Percentiles rank a stretch among this genome's conserved stretches.
These are phyloP conservation scores for Carabus problematicus DNA, from an alignment of 2,888 invertebrate species.

Conservation along the genomic window DNA sequence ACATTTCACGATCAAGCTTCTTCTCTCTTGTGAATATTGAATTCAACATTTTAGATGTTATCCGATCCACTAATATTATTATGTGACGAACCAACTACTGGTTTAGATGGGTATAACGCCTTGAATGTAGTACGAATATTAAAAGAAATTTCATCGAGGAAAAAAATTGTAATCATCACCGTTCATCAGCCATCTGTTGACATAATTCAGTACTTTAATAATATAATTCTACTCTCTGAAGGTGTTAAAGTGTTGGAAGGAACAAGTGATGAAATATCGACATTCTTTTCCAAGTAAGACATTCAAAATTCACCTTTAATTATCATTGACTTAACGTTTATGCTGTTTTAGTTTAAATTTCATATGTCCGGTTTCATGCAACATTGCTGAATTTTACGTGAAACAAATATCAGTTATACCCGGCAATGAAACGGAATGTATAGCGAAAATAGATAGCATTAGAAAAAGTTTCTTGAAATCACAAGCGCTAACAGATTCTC, in stretches of 20 bases:
- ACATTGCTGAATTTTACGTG: constrained; percentile 84
- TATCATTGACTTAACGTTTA: not conserved
- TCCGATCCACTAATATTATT: constrained; percentile 87
- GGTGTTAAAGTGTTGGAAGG: constrained; percentile 82
- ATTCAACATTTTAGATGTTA: constrained; percentile 65
- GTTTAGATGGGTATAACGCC: constrained; percentile 87
- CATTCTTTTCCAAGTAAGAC: constrained; percentile 45
- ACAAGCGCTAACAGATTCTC: constrained; percentile 32
- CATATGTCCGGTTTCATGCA: constrained; percentile 76
- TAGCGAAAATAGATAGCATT: constrained; percentile 62
- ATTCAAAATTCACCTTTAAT: no score
- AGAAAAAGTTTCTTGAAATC: constrained; percentile 60
- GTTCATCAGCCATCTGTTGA: constrained; percentile 91
- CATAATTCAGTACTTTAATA: constrained; percentile 80
- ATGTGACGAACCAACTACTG: constrained; percentile 92
- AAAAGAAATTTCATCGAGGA: constrained; percentile 67
- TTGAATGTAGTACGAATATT: constrained; percentile 76
- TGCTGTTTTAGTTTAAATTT: constrained; percentile 59
- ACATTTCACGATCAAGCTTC: constrained; percentile 61
- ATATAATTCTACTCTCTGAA: constrained; percentile 75
- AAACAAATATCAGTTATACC: constrained; percentile 63
- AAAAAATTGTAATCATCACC: constrained; percentile 82
- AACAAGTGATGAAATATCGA: constrained; percentile 68
- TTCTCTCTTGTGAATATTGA: not conserved
- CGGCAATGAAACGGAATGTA: constrained; percentile 61